Percentiles rank a stretch among this genome's conserved stretches.
Evolutionary conservation across 2,888 invertebrate genomes (phyloP).

Genomic region (Lasioglossum malachurum): DNA sequence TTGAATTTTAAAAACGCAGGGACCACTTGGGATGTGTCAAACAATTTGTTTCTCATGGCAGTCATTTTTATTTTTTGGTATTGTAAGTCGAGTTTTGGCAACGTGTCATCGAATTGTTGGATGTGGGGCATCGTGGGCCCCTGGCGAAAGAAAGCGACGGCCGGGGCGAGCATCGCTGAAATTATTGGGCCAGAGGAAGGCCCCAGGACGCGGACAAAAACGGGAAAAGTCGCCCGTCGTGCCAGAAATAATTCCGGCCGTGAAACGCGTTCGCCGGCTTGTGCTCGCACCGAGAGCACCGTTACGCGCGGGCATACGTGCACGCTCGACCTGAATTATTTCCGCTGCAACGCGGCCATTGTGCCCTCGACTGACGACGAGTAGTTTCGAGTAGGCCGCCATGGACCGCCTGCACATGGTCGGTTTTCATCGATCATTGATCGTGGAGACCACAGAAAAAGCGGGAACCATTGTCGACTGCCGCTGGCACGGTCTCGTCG

Average conservation of each 20-base stretch:
- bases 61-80: too few relatives aligned
- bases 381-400: constrained; percentile 57
- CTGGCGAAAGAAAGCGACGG: neutral
- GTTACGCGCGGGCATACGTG: constrained; percentile 48
- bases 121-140: neutral
- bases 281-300: constrained; percentile 42
- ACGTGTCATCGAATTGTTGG: neutral
- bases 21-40: neutral
- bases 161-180: constrained; percentile 21
- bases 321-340: constrained; percentile 68
- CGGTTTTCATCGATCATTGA: constrained; percentile 57
- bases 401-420: constrained; percentile 46
- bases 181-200: constrained; percentile 30
- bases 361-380: constrained; percentile 34
- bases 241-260: constrained; percentile 44
- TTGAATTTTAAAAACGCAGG: rapidly evolving
- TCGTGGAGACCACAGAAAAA: constrained; percentile 1
- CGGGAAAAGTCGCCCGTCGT: constrained; percentile 17
- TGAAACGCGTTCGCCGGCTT: constrained; percentile 38
- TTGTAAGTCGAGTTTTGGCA: neutral
- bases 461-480: neutral
- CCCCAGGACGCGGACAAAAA: constrained; percentile 1
- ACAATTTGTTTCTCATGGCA: too few relatives aligned
- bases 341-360: constrained; percentile 68
- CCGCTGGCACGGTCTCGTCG: neutral